Percentiles rank a stretch among this genome's conserved stretches.
These are phyloP conservation scores for Heliothis subflexa DNA, from an alignment of 1,140 invertebrate genomes.

Conservation along the genomic window DNA sequence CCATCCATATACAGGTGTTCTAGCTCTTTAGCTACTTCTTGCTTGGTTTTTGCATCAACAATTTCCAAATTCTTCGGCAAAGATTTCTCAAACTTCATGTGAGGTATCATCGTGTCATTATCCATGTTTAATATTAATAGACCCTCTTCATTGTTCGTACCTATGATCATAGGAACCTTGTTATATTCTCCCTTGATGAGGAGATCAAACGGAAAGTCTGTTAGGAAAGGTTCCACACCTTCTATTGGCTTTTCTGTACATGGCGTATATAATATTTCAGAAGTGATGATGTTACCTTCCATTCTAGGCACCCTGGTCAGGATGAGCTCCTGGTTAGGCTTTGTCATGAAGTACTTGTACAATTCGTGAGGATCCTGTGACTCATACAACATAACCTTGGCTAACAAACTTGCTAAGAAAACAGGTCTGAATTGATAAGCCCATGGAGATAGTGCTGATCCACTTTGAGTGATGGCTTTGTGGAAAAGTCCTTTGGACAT, in stretches of 20 bases:
- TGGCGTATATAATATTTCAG: constrained; percentile 68
- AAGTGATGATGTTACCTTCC: constrained; percentile 63
- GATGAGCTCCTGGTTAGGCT: constrained; percentile 66
- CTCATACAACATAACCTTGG: constrained; percentile 64
- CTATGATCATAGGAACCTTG: constrained; percentile 76
- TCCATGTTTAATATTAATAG: constrained; percentile 65
- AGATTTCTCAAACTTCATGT: constrained; percentile 63
- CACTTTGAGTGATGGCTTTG: constrained; percentile 87
- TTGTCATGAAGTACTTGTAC: constrained; percentile 67
- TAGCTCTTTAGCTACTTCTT: constrained; percentile 54
- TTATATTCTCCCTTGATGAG: constrained; percentile 66
- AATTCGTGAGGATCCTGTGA: constrained; percentile 67
- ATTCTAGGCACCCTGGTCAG: constrained; percentile 65
- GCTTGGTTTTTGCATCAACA: constrained; percentile 50
- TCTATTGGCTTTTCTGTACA: constrained; percentile 69
- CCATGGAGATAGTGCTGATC: constrained; percentile 81
- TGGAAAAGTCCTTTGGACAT: constrained; percentile 86
- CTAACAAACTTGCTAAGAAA: constrained; percentile 67
- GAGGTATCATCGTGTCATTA: constrained; percentile 62
- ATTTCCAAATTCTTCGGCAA: constrained; percentile 72
- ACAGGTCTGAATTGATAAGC: constrained; percentile 67
- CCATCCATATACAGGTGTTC: constrained; percentile 62
- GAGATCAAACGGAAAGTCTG: constrained; percentile 63
- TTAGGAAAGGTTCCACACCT: constrained; percentile 73
- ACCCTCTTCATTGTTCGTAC: constrained; percentile 69